Conservation (phyloP, 2,113 vertebrate species). For the Hiodon tergisus region DNA sequence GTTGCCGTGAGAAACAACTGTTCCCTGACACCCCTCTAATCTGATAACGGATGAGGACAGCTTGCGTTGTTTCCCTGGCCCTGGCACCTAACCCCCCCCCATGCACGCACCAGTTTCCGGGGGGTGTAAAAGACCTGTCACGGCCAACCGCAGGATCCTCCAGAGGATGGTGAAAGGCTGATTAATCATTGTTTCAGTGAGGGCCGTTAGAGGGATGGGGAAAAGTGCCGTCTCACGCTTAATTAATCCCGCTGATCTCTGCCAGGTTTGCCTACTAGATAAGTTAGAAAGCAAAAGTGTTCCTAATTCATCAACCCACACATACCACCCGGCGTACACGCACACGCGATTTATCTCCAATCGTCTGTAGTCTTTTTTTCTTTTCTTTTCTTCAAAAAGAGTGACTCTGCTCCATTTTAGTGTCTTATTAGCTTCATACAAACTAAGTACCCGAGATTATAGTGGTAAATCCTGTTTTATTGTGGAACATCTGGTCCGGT, state of each 20-base stretch:
- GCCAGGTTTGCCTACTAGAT: constrained; percentile 83
- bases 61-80: constrained; percentile 63
- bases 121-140: constrained; percentile 73
- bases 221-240: constrained; percentile 83
- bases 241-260: constrained; percentile 88
- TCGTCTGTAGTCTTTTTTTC: constrained; percentile 83
- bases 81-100: constrained; percentile 74
- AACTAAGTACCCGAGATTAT: constrained; percentile 82
- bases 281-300: constrained; percentile 77
- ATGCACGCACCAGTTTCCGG: constrained; percentile 75
- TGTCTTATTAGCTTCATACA: constrained; percentile 79
- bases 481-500: constrained; percentile 83
- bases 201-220: constrained; percentile 79
- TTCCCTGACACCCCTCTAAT: constrained; percentile 70
- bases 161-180: constrained; percentile 82
- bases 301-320: constrained; percentile 82
- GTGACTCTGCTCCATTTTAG: constrained; percentile 76
- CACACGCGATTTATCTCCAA: constrained; percentile 83
- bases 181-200: constrained; percentile 89
- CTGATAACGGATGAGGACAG: constrained; percentile 76
- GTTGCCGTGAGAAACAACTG: constrained; percentile 26
- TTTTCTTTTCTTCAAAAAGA: constrained; percentile 38
- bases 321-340: constrained; percentile 77
- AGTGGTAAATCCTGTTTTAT: constrained; percentile 80
- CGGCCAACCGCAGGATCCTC: constrained; percentile 77